Conservation (phyloP, 2,888 invertebrate genomes). For the Toxonevra muliebris region DNA sequence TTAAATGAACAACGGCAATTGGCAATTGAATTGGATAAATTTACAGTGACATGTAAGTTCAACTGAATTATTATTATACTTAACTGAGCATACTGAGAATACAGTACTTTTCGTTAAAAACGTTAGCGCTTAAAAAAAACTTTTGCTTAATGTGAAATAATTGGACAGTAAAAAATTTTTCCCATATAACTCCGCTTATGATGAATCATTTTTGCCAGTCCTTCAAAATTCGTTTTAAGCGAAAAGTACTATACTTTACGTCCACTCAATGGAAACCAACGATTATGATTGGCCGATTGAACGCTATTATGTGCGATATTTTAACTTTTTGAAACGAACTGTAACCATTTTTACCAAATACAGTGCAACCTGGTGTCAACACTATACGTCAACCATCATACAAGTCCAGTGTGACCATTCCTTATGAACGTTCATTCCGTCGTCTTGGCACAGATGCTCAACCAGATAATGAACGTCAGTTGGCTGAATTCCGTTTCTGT, state of each 20-base stretch:
- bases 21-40: constrained; percentile 77
- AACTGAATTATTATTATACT: too few species aligned
- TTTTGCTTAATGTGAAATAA: neutral
- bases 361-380: constrained; percentile 77
- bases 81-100: too few species aligned
- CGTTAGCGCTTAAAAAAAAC: neutral
- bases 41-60: constrained; percentile 70
- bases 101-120: neutral
- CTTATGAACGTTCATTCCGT: constrained; percentile 83
- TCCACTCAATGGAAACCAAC: too few species aligned
- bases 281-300: too few species aligned
- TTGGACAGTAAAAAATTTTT: too few species aligned
- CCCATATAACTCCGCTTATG: too few species aligned
- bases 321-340: too few species aligned
- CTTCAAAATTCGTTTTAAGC: too few species aligned
- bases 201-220: too few species aligned
- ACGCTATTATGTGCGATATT: too few species aligned
- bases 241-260: too few species aligned
- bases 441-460: constrained; percentile 71
- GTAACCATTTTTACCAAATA: constrained; percentile 19
- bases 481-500: constrained; percentile 78
- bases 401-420: constrained; percentile 83
- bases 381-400: constrained; percentile 73
- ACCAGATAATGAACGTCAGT: constrained; percentile 60
- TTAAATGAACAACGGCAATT: constrained; percentile 70